Conservation (phyloP, 1,140 invertebrate genomes). For the Drosophila orosa region DNA sequence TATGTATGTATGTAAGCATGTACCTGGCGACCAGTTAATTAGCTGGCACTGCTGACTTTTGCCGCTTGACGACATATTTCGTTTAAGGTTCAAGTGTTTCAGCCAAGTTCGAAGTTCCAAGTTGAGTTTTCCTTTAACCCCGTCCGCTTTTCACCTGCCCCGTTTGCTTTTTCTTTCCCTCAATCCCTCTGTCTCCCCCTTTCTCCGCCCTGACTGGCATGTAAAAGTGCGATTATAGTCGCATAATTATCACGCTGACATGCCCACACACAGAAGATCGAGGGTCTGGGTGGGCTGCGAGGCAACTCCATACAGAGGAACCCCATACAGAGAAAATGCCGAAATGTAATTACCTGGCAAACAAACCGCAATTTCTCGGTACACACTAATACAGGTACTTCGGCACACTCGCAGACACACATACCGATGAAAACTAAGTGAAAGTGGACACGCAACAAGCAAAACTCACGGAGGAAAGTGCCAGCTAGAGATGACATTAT, state of each 20-base stretch:
- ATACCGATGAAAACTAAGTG: conserved; percentile 58
- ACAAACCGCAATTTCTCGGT: conserved; percentile 82
- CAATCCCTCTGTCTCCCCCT: not conserved
- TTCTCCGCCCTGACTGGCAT: conserved; percentile 52
- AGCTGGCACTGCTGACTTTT: conserved; percentile 76
- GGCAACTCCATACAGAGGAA: not conserved
- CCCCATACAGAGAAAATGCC: conserved; percentile 71
- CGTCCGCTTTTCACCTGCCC: not conserved
- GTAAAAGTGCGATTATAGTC: conserved; percentile 83
- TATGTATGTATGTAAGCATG: conserved; percentile 16
- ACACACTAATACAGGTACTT: conserved; percentile 53
- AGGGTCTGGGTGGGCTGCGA: not conserved
- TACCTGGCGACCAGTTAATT: conserved; percentile 79
- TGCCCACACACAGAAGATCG: conserved; percentile 61
- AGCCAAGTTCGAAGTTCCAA: conserved; percentile 61
- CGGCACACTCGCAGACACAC: conserved; percentile 27
- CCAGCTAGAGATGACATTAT: conserved; percentile 11
- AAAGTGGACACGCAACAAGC: conserved; percentile 83
- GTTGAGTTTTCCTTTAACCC: conserved; percentile 24
- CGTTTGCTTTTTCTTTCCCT: not conserved
- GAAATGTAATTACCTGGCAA: conserved; percentile 82
- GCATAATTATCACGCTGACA: conserved; percentile 83
- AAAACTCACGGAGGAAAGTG: conserved; percentile 36
- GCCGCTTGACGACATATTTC: conserved; percentile 77
- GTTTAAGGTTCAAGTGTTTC: conserved; percentile 78